Percentiles rank a stretch among this genome's conserved stretches.
phyloP scores from a whole-genome alignment of 2,113 vertebrate genomes.

The Coregonus clupeaformis region DNA sequence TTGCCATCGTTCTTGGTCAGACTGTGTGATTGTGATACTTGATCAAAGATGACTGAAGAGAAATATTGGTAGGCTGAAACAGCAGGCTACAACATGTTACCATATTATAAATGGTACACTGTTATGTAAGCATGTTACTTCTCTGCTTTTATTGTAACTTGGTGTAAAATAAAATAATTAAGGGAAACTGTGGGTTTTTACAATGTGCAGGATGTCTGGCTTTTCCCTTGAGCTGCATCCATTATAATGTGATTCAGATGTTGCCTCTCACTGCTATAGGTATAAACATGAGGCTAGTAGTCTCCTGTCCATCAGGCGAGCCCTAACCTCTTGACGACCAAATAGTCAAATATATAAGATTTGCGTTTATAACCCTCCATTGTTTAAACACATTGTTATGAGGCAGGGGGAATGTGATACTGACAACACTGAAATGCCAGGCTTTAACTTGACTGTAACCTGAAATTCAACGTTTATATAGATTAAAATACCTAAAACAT shows the following conservation, averaged over 20 bases:
- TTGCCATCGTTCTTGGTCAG: background rate
- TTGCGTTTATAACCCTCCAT: background rate
- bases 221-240: slow-evolving; percentile 31
- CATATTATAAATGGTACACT: slow-evolving; percentile 4
- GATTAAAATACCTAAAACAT: background rate
- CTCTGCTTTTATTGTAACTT: slow-evolving; percentile 37
- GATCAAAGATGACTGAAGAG: background rate
- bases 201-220: slow-evolving; percentile 38
- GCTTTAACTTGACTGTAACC: background rate
- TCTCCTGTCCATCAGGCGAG: slow-evolving; percentile 2
- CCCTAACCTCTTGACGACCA: background rate
- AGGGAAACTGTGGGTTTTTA: slow-evolving; percentile 35
- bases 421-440: background rate
- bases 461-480: background rate
- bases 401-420: background rate
- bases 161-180: slow-evolving; percentile 31
- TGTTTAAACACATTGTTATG: background rate
- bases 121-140: slow-evolving; percentile 16
- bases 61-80: background rate
- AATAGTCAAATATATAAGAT: background rate
- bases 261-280: slow-evolving; percentile 29
- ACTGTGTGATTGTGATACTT: background rate
- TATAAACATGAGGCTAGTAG: slow-evolving; percentile 1
- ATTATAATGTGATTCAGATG: slow-evolving; percentile 47
- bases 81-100: background rate